Evolutionary conservation across 2,888 invertebrate species (phyloP), one percentile per base, ranked within the genome.

Genomic region (Mimas tiliae): DNA sequence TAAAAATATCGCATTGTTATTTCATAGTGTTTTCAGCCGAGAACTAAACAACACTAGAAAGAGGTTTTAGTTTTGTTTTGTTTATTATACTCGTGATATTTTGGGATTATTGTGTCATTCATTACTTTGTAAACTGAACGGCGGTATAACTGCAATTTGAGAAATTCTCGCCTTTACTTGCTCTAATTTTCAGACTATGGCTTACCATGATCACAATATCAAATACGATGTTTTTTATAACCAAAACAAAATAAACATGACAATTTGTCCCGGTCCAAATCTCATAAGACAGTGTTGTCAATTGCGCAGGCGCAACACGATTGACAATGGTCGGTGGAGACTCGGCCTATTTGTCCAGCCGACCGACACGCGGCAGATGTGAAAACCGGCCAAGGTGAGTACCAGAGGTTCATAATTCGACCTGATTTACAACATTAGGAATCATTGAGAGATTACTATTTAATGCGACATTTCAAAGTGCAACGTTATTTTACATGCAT

Each of bases 381-480:
- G 86, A 89, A 90, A 90, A 88, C 85, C 85, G 87, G 87, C 88
- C 90, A 91, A 90, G 90, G 89, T 84, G 80, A 85, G 75, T 74
- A 75, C 78, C 74, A 73, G 67, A 66, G 68, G 65, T 63, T 70
- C 52, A 65, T 66, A 67, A 62, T 51, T 69, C 72, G 77, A 78
- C 78, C 78, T 75, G 73, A 76, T 79, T 80, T 74, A 51, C 65
- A 65, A 51, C 65, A 53, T 64, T 65, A 55, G 48, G 47, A 62
- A 55, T 38, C 42, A 55, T 55, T 55, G 58, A 42, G 19, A 58
- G 38, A 38, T 58, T 58, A 58, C 19, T 19, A 58, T 58, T 42
- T 19, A 14, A 58, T 19, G 12, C 58, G 55, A 34, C n/a, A n/a
- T 27, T 34, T 16, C 6, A 16, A 8, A 38, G 34, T 38, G 55